phyloP scores from a whole-genome alignment of 1,140 invertebrate species.

The Watersipora subatra region DNA sequence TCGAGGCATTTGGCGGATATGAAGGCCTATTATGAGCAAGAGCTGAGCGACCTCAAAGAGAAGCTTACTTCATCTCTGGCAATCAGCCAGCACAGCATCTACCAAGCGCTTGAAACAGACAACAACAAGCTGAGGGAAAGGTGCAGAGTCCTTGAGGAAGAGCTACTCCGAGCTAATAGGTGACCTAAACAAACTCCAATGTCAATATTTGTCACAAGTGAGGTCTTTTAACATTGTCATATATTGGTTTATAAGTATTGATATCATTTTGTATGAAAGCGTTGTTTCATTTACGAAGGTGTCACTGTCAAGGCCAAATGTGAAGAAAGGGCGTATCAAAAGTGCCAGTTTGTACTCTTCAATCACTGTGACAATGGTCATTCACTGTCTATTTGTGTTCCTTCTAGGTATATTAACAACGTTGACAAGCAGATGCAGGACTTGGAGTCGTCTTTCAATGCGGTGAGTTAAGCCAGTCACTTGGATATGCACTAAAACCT shows the following conservation, averaged over 20 bases:
- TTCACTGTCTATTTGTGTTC: not conserved
- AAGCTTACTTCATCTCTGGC: slow-evolving; percentile 10
- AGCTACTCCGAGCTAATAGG: not conserved
- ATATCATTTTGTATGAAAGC: too few relatives aligned
- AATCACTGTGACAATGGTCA: too few relatives aligned
- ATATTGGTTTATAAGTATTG: too few relatives aligned
- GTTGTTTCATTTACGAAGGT: too few relatives aligned
- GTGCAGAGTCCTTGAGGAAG: not conserved
- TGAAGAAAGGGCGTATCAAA: too few relatives aligned
- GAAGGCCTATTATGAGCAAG: slow-evolving; percentile 23
- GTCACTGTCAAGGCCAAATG: too few relatives aligned
- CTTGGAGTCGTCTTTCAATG: not conserved
- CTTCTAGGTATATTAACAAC: not conserved
- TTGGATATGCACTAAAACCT: too few relatives aligned
- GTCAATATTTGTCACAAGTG: too few relatives aligned
- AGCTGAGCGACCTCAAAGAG: slow-evolving; percentile 16
- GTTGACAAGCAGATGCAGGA: not conserved
- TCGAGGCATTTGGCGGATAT: slow-evolving; percentile 23
- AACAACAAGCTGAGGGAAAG: not conserved
- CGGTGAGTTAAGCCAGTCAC: too few relatives aligned
- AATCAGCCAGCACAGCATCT: slow-evolving; percentile 3
- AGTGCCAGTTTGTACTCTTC: too few relatives aligned
- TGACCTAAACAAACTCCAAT: too few relatives aligned
- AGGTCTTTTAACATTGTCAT: too few relatives aligned
- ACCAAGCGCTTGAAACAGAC: not conserved